A percentile compares a stretch with the other conserved stretches of the same genome.
Evolutionary conservation across 37 sponge, comb jelly and placozoan genomes (phyloP).

Genomic region (Aplysina aerophoba): DNA sequence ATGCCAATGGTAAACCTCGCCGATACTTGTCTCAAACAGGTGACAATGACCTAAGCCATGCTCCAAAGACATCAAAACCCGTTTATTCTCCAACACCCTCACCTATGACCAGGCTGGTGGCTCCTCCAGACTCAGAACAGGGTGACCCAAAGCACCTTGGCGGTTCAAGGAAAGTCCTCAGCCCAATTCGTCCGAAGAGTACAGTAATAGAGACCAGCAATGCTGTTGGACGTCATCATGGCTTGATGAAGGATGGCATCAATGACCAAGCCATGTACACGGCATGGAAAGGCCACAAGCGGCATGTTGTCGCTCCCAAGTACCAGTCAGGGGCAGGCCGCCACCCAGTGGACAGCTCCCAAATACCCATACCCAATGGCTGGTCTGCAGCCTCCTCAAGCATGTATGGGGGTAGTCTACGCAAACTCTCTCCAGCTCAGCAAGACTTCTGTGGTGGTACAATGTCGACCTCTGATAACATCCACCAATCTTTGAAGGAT

Average conservation of each 20-base stretch:
- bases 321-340: not conserved
- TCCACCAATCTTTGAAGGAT: slow-evolving; percentile 21
- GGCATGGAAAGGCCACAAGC: slow-evolving; percentile 26
- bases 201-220: not conserved
- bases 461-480: not conserved
- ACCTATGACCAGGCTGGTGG: not conserved
- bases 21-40: not conserved
- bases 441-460: not conserved
- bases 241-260: not conserved
- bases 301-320: slow-evolving; percentile 24
- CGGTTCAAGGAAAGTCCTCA: not conserved
- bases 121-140: not conserved
- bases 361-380: slow-evolving; percentile 11
- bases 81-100: not conserved
- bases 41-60: not conserved
- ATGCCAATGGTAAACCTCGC: not conserved
- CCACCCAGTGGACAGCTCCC: not conserved
- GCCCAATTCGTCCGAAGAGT: not conserved
- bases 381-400: slow-evolving; percentile 12
- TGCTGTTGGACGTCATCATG: no score
- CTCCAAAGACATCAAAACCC: not conserved
- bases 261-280: not conserved
- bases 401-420: slow-evolving; percentile 2
- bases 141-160: not conserved
- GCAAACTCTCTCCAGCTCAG: not conserved